Percentiles rank a stretch among this genome's conserved stretches.
phyloP scores from a whole-genome alignment of 2,797 vertebrate species.

The Bucorvus abyssinicus region DNA sequence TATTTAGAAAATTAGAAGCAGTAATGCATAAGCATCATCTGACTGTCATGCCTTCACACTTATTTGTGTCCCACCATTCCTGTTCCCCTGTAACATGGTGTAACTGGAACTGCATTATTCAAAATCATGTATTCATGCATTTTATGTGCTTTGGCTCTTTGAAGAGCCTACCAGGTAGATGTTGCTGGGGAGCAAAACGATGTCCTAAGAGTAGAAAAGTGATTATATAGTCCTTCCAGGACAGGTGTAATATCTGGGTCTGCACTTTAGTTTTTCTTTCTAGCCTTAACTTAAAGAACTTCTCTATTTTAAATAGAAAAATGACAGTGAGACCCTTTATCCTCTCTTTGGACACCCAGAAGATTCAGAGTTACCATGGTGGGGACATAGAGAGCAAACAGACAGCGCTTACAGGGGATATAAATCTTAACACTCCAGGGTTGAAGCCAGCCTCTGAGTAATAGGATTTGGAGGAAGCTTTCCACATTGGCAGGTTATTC shows the following conservation, averaged over 20 bases:
- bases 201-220: background rate
- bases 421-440: background rate
- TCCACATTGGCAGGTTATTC: background rate
- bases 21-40: background rate
- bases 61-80: background rate
- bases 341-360: background rate
- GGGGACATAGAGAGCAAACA: background rate
- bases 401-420: background rate
- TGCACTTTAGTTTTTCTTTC: background rate
- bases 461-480: background rate
- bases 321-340: background rate
- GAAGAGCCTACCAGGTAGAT: background rate
- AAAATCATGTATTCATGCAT: background rate
- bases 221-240: background rate
- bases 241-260: background rate
- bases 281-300: background rate
- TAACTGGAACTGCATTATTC: background rate
- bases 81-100: background rate
- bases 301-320: background rate
- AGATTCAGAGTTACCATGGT: background rate
- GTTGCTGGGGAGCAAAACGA: background rate
- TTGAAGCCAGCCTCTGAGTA: background rate
- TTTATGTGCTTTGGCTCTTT: background rate
- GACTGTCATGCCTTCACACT: background rate
- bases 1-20: background rate